phyloP scores from a whole-genome alignment of 2,888 invertebrate species.

The Ischnus inquisitorius region DNA sequence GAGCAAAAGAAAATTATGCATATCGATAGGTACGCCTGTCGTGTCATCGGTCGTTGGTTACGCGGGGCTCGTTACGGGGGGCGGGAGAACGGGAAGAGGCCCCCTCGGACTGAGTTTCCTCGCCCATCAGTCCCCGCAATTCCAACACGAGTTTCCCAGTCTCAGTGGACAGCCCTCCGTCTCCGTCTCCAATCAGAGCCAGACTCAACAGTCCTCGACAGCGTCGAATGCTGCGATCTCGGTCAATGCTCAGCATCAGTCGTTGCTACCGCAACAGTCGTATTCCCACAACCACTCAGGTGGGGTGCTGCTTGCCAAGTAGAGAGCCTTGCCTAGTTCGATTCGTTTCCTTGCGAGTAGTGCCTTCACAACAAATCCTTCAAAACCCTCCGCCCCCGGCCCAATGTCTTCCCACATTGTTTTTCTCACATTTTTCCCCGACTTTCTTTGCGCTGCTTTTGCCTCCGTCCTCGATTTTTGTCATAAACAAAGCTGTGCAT shows the following conservation, averaged over 20 bases:
- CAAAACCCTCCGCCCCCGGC: background rate
- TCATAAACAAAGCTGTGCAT: slow-evolving; percentile 47
- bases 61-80: slow-evolving; percentile 88
- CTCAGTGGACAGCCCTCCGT: slow-evolving; percentile 85
- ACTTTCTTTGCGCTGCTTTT: slow-evolving; percentile 39
- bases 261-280: slow-evolving; percentile 85
- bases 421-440: slow-evolving; percentile 12
- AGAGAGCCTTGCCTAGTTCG: slow-evolving; percentile 70
- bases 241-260: slow-evolving; percentile 79
- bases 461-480: background rate
- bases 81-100: slow-evolving; percentile 87
- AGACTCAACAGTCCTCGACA: slow-evolving; percentile 80
- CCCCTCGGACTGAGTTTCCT: slow-evolving; percentile 82
- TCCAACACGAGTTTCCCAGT: slow-evolving; percentile 98
- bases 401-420: background rate
- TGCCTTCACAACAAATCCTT: slow-evolving; percentile 25
- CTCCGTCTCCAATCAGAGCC: slow-evolving; percentile 80
- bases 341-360: slow-evolving; percentile 65
- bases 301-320: slow-evolving; percentile 77
- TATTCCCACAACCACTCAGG: slow-evolving; percentile 83
- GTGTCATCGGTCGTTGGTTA: slow-evolving; percentile 85
- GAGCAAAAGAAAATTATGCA: slow-evolving; percentile 73
- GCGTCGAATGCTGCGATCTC: slow-evolving; percentile 76
- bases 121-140: slow-evolving; percentile 93
- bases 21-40: slow-evolving; percentile 79